A percentile compares a stretch with the other conserved stretches of the same genome.
phyloP scores from a whole-genome alignment of 2,888 invertebrate genomes.

The Agrotis segetum region DNA sequence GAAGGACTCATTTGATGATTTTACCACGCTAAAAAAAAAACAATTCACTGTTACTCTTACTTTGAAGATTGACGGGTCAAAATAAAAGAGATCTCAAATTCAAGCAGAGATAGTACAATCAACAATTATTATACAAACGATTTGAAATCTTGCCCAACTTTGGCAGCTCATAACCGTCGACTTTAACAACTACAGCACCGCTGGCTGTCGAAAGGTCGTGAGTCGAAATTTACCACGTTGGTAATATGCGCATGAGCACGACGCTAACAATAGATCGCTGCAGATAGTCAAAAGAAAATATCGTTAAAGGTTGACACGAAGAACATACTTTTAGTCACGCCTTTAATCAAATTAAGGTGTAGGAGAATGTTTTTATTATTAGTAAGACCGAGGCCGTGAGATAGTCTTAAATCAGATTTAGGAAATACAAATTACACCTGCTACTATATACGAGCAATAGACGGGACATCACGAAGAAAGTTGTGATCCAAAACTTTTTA shows the following conservation, averaged over 20 bases:
- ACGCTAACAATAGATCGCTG: conserved; percentile 46
- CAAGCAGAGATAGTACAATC: background rate
- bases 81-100: background rate
- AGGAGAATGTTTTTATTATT: conserved; percentile 6
- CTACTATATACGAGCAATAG: too few species aligned
- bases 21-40: too few species aligned
- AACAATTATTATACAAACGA: background rate
- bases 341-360: conserved; percentile 14
- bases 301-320: conserved; percentile 60
- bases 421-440: background rate
- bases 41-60: background rate
- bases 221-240: conserved; percentile 26
- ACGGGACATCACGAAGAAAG: too few species aligned
- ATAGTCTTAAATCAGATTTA: background rate
- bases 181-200: background rate
- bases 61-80: background rate
- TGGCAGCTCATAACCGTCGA: background rate
- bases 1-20: too few species aligned
- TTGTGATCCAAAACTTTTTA: too few species aligned
- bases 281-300: conserved; percentile 51
- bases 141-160: conserved; percentile 29
- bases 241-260: conserved; percentile 50
- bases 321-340: conserved; percentile 57
- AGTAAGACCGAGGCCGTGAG: background rate
- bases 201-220: conserved; percentile 42